Evolutionary conservation across 2,888 invertebrate species (phyloP).

Genomic region (Cistogaster globosa): DNA sequence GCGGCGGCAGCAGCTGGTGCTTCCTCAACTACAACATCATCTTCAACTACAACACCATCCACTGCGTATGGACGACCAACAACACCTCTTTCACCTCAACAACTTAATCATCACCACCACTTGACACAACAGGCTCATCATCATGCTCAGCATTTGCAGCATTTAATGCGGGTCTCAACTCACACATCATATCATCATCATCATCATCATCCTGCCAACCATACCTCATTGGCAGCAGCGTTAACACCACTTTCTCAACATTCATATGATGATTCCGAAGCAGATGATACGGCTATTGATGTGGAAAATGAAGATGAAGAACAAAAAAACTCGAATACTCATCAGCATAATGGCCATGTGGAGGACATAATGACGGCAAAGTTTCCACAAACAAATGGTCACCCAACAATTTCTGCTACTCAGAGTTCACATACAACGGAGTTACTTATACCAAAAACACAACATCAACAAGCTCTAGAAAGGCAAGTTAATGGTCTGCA

Average conservation of each 20-base stretch:
- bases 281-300: constrained; percentile 80
- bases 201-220: constrained; percentile 60
- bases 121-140: constrained; percentile 49
- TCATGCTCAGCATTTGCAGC: constrained; percentile 66
- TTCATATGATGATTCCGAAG: constrained; percentile 76
- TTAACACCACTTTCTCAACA: constrained; percentile 65
- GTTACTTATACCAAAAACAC: constrained; percentile 59
- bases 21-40: constrained; percentile 63
- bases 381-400: constrained; percentile 69
- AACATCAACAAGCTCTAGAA: constrained; percentile 61
- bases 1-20: constrained; percentile 72
- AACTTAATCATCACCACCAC: constrained; percentile 30
- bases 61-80: constrained; percentile 54
- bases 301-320: constrained; percentile 80
- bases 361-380: constrained; percentile 65
- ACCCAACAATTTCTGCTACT: constrained; percentile 27
- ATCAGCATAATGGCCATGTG: constrained; percentile 31
- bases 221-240: constrained; percentile 41
- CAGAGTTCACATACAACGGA: constrained; percentile 43
- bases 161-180: constrained; percentile 56
- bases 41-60: constrained; percentile 67
- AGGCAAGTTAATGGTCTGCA: constrained; percentile 62
- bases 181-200: constrained; percentile 52
- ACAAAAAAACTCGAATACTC: constrained; percentile 38
- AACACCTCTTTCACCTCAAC: constrained; percentile 68